A percentile compares a stretch with the other conserved stretches of the same genome.
These are phyloP conservation scores for Hozukius guyotensis DNA, from an alignment of 2,797 vertebrate species.

Conservation along the genomic window DNA sequence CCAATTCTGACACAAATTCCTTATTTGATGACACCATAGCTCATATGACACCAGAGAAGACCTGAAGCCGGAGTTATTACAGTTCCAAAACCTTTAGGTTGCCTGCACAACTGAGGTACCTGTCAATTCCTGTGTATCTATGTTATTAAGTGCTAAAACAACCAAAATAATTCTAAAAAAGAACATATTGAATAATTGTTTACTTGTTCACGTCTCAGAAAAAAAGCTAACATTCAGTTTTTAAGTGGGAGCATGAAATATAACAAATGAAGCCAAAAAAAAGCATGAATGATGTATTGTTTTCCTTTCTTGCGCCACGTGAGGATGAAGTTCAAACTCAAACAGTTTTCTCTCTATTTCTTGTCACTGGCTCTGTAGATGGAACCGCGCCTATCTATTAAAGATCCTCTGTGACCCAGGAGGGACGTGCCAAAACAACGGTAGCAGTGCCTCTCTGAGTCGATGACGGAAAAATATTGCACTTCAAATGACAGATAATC, in stretches of 20 bases:
- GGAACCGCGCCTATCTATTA: constrained; percentile 37
- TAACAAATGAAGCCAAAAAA: not conserved
- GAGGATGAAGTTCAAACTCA: constrained; percentile 1
- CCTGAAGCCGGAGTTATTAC: constrained; percentile 72
- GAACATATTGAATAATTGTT: not conserved
- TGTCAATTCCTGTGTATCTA: constrained; percentile 35
- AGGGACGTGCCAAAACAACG: constrained; percentile 15
- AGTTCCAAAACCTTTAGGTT: constrained; percentile 73
- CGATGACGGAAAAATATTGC: not conserved
- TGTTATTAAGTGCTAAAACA: not conserved
- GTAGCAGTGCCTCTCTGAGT: not conserved
- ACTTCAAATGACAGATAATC: constrained; percentile 19
- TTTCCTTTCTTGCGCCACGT: not conserved
- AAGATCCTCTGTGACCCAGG: constrained; percentile 30
- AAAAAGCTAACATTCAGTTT: not conserved
- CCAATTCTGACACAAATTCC: constrained; percentile 68
- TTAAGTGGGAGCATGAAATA: not conserved
- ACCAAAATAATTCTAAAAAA: not conserved
- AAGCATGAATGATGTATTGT: not conserved
- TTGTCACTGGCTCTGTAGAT: constrained; percentile 42
- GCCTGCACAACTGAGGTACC: constrained; percentile 72
- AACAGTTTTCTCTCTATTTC: constrained; percentile 10
- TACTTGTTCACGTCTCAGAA: not conserved
- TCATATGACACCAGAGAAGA: constrained; percentile 83
- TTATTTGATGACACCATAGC: constrained; percentile 78